Percentiles rank a stretch among this genome's conserved stretches.
Conservation (phyloP, 2,797 vertebrate genomes). For the Oryzias sinensis region DNA sequence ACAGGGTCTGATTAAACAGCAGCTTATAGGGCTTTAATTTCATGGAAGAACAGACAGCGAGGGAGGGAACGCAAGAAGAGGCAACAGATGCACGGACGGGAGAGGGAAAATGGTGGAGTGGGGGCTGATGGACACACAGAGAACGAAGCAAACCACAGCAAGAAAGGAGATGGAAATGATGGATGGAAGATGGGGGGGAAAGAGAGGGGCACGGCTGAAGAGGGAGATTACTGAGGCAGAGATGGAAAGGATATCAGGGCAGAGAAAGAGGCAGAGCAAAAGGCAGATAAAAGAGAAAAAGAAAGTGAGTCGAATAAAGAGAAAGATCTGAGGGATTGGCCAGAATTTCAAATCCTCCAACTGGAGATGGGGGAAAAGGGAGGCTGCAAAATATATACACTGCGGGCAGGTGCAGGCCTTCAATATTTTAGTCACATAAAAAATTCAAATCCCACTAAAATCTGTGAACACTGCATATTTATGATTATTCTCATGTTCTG, state of each 20-base stretch:
- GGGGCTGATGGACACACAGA: slow-evolving; percentile 26
- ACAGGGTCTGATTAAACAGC: slow-evolving; percentile 76
- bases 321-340: slow-evolving; percentile 42
- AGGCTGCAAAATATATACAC: slow-evolving; percentile 39
- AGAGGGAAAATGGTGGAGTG: slow-evolving; percentile 4
- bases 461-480: slow-evolving; percentile 48
- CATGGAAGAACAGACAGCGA: slow-evolving; percentile 81
- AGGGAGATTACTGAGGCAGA: slow-evolving; percentile 41
- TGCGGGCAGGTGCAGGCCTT: slow-evolving; percentile 50
- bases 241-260: slow-evolving; percentile 47
- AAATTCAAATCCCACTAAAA: slow-evolving; percentile 50
- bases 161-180: slow-evolving; percentile 42
- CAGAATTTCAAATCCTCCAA: slow-evolving; percentile 42
- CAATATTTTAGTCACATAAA: slow-evolving; percentile 61
- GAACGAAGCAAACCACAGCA: slow-evolving; percentile 42
- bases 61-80: slow-evolving; percentile 31
- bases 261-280: slow-evolving; percentile 28
- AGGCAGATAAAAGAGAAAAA: slow-evolving; percentile 36
- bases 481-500: slow-evolving; percentile 35
- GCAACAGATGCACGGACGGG: slow-evolving; percentile 34
- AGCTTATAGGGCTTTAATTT: slow-evolving; percentile 82
- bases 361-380: slow-evolving; percentile 19
- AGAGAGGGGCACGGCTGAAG: slow-evolving; percentile 30
- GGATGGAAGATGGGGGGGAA: slow-evolving; percentile 42
- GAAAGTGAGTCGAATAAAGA: slow-evolving; percentile 40